A percentile compares a stretch with the other conserved stretches of the same genome.
These are phyloP conservation scores for Sarcophaga bullata DNA, from an alignment of 1,140 invertebrate genomes.

Conservation along the genomic window DNA sequence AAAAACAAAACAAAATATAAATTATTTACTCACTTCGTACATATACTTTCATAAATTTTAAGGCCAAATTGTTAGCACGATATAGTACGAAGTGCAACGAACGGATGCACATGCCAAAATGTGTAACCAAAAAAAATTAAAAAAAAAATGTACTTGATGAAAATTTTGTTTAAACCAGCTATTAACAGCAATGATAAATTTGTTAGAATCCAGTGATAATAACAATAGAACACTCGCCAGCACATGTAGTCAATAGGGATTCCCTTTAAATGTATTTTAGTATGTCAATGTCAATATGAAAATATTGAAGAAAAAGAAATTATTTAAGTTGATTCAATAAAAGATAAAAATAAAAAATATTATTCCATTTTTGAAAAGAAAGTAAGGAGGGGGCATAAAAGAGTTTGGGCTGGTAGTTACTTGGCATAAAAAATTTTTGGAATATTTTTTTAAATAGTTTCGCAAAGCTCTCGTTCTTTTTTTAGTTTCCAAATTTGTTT, in stretches of 20 bases:
- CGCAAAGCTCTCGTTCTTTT: too few relatives aligned
- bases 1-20: too few relatives aligned
- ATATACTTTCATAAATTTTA: neutral
- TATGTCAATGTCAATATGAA: too few relatives aligned
- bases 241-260: neutral
- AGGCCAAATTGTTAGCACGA: neutral
- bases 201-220: slow-evolving; percentile 17
- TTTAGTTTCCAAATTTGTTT: too few relatives aligned
- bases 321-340: too few relatives aligned
- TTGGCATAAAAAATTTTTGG: too few relatives aligned
- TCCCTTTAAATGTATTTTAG: neutral
- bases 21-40: neutral
- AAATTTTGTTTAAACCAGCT: neutral
- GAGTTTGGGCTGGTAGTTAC: too few relatives aligned
- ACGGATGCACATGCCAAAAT: slow-evolving; percentile 16
- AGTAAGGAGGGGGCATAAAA: too few relatives aligned
- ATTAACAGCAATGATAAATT: slow-evolving; percentile 2
- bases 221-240: neutral
- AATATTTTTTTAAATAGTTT: too few relatives aligned
- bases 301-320: too few relatives aligned
- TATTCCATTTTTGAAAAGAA: too few relatives aligned
- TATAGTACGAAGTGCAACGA: neutral
- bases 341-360: too few relatives aligned
- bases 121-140: slow-evolving; percentile 25
- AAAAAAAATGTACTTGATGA: neutral